Conservation (phyloP, 2,113 vertebrate species). For the Chloropsis hardwickii region DNA sequence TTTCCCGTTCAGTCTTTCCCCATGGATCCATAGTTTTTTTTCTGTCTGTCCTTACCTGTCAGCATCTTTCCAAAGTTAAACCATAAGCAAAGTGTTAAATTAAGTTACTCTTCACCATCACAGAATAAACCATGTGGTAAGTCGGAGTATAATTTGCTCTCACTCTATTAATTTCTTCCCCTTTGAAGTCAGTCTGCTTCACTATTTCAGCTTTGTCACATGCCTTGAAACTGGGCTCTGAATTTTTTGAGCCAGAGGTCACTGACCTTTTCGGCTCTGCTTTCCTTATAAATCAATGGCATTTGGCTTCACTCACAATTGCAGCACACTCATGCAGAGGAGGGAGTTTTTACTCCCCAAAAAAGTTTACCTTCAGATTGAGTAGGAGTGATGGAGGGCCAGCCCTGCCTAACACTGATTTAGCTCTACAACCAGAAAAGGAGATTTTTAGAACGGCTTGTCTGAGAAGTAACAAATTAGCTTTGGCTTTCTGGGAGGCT, state of each 20-base stretch:
- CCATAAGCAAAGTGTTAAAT: neutral
- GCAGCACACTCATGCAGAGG: neutral
- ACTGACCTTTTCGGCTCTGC: neutral
- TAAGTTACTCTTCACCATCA: neutral
- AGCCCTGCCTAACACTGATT: neutral
- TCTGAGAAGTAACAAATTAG: neutral
- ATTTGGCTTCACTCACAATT: neutral
- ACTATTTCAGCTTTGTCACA: neutral
- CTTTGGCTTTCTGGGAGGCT: constrained; percentile 6
- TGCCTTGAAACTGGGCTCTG: neutral
- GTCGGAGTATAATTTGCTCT: neutral
- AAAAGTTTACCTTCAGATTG: neutral
- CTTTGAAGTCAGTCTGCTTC: neutral
- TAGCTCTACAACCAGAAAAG: neutral
- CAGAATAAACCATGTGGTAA: neutral
- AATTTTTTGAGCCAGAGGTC: neutral
- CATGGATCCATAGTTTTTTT: neutral
- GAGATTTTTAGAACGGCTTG: neutral
- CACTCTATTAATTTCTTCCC: neutral
- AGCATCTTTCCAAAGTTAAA: neutral
- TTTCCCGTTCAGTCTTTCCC: neutral
- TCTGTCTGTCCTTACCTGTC: neutral
- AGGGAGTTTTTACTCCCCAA: neutral
- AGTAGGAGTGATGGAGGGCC: neutral
- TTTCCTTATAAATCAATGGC: neutral